Evolutionary conservation across 2,888 invertebrate species (phyloP).

Genomic region (Lathronympha strigana): DNA sequence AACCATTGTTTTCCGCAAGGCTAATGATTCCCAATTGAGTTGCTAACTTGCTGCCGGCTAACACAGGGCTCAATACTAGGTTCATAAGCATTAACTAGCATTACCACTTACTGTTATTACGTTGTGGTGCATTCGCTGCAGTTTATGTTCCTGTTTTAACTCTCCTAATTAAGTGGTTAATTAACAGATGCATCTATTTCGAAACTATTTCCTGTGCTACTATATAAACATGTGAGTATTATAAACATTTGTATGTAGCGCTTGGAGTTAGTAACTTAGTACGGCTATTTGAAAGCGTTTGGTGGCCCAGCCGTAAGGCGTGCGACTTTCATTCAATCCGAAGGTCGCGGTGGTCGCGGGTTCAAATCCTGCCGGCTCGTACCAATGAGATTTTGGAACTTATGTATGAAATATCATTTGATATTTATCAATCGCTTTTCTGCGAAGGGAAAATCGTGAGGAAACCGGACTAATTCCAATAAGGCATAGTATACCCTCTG

Average conservation of each 20-base stretch:
- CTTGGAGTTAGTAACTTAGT: neutral
- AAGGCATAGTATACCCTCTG: too few species aligned
- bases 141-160: slow-evolving; percentile 29
- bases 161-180: slow-evolving; percentile 30
- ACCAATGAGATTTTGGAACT: too few species aligned
- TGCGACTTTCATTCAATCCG: too few species aligned
- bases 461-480: too few species aligned
- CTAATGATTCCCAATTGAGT: slow-evolving; percentile 21
- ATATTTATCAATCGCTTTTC: too few species aligned
- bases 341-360: too few species aligned
- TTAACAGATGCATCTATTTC: slow-evolving; percentile 39
- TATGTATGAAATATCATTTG: too few species aligned
- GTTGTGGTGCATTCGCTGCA: slow-evolving; percentile 27
- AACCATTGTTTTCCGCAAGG: neutral
- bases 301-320: too few species aligned
- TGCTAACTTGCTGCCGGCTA: slow-evolving; percentile 17
- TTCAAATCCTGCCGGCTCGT: too few species aligned
- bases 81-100: slow-evolving; percentile 30
- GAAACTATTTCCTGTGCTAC: slow-evolving; percentile 31
- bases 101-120: slow-evolving; percentile 31
- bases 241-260: slow-evolving; percentile 16
- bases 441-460: too few species aligned
- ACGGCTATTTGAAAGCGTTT: too few species aligned
- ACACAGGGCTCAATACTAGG: slow-evolving; percentile 23
- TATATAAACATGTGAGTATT: neutral